These are phyloP conservation scores for Sula dactylatra DNA, from an alignment of 2,113 vertebrate genomes.

Conservation along the genomic window DNA sequence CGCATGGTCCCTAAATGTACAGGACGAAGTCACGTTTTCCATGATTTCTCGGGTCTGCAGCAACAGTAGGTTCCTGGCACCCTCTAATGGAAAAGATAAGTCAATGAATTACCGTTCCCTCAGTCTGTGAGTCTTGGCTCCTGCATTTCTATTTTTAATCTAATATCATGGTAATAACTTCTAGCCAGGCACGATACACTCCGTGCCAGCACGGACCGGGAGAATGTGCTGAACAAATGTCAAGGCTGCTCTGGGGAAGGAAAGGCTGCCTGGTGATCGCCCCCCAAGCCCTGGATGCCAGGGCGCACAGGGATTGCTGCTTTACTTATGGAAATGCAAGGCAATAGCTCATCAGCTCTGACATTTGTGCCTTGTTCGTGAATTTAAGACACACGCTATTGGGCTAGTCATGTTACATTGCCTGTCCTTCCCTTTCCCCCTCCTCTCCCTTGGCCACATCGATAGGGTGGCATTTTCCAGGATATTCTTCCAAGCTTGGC, in stretches of 20 bases:
- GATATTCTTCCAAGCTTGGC: neutral
- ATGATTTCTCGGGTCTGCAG: neutral
- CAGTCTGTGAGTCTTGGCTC: neutral
- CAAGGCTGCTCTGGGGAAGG: neutral
- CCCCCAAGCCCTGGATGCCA: neutral
- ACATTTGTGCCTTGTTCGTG: neutral
- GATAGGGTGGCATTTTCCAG: neutral
- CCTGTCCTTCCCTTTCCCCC: neutral
- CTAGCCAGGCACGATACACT: neutral
- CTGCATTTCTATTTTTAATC: conserved; percentile 18
- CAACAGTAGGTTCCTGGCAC: conserved; percentile 54
- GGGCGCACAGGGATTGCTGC: neutral
- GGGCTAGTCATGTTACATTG: rapidly evolving
- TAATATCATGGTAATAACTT: neutral
- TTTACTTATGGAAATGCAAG: neutral
- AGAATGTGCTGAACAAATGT: conserved; percentile 33
- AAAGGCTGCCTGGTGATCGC: neutral
- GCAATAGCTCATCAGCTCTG: neutral
- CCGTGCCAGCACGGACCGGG: neutral
- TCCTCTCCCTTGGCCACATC: neutral
- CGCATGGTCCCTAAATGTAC: neutral
- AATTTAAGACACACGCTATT: neutral
- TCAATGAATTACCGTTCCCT: neutral
- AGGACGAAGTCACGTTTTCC: neutral
- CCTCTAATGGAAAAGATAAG: conserved; percentile 62